A percentile compares a stretch with the other conserved stretches of the same genome.
Evolutionary conservation across 2,113 vertebrate genomes (phyloP).

Genomic region (Pitta sordida): DNA sequence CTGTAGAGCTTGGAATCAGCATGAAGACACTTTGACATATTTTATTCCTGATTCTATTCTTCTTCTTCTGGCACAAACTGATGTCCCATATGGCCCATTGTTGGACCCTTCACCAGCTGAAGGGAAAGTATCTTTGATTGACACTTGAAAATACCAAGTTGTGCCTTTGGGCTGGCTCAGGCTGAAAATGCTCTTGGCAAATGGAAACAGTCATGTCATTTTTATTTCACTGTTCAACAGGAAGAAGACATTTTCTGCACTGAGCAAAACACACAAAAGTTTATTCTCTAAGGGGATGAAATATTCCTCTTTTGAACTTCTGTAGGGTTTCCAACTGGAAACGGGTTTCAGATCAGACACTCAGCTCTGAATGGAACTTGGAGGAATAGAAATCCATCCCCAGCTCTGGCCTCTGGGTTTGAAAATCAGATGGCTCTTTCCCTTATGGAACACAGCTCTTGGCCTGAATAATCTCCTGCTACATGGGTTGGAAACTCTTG

Average conservation of each 20-base stretch:
- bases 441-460: not conserved
- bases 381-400: not conserved
- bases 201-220: not conserved
- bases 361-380: not conserved
- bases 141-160: slow-evolving; percentile 56
- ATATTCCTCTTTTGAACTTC: not conserved
- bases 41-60: slow-evolving; percentile 44
- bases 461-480: not conserved
- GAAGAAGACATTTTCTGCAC: slow-evolving; percentile 22
- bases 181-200: slow-evolving; percentile 53
- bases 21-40: not conserved
- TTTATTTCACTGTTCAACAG: slow-evolving; percentile 6
- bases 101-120: slow-evolving; percentile 47
- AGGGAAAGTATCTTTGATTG: slow-evolving; percentile 50
- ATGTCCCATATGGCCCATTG: slow-evolving; percentile 49
- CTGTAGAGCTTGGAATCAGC: not conserved
- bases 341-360: not conserved
- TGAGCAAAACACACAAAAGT: not conserved
- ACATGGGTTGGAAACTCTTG: rapidly evolving
- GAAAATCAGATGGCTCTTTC: not conserved
- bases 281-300: not conserved
- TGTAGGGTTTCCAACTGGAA: not conserved
- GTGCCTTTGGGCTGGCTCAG: slow-evolving; percentile 50
- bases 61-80: not conserved
- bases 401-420: not conserved